These are phyloP conservation scores for Opisthocomus hoazin DNA, from an alignment of 2,113 vertebrate genomes.

Conservation along the genomic window DNA sequence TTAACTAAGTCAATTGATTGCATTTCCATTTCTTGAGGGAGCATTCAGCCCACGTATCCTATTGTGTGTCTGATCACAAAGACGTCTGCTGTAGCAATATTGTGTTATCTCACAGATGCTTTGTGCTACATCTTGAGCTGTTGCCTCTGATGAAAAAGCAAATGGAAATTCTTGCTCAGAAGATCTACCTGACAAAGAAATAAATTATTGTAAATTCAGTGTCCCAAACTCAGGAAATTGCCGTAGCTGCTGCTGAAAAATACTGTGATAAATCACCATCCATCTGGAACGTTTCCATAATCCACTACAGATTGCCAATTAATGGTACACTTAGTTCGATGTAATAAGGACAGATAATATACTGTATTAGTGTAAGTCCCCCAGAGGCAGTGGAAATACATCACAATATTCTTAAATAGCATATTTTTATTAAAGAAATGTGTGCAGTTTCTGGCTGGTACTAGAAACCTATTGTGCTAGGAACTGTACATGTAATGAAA, in stretches of 20 bases:
- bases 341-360: constrained; percentile 41
- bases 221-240: background rate
- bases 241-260: background rate
- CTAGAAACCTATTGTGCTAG: background rate
- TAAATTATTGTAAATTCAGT: background rate
- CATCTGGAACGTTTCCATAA: constrained; percentile 34
- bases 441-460: background rate
- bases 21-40: constrained; percentile 39
- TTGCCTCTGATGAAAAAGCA: constrained; percentile 12
- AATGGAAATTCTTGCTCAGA: constrained; percentile 22
- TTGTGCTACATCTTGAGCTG: background rate
- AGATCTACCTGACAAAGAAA: background rate
- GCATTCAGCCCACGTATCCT: constrained; percentile 5
- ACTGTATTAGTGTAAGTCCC: background rate
- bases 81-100: background rate
- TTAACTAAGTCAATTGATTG: constrained; percentile 13
- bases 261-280: background rate
- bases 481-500: background rate
- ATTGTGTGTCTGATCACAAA: constrained; percentile 19
- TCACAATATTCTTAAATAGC: constrained; percentile 33
- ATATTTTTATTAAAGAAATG: constrained; percentile 12
- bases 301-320: constrained; percentile 41
- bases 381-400: constrained; percentile 19
- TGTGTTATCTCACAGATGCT: background rate
- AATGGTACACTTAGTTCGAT: constrained; percentile 8